Base-by-base conservation (phyloP, 1,140 invertebrate genomes). In the Eueides isabella region DNA sequence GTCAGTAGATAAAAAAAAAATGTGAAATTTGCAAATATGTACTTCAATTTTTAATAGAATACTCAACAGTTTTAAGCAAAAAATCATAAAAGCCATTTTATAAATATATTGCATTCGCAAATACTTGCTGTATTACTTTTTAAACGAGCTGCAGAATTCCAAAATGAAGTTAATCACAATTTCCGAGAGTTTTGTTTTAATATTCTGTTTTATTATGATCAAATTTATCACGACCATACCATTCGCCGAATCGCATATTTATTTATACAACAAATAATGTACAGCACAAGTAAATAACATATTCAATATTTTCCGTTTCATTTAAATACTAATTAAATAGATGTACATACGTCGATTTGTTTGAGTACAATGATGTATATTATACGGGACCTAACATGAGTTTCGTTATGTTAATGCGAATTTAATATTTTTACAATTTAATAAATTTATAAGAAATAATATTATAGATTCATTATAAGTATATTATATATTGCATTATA, bases 291-390 rank as follows among this genome's bases (percentile, higher is more conserved):
- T 68, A 72, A 76, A 71, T 72, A 72, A 61, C 44, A 19, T 61
- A 68, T 71, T 66, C 66, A 75, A 67, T 75, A 71, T 61, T 68
- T 71, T 64, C 64, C 64, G 28, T 71, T 75, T 75, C 66, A 75
- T 75, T 75, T 44, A 71, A 75, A 75, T 48, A 75, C 64, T 71
- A 75, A 75, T 75, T 75, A 75, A 67, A 63, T 76, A 55, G 23
- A 9, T 55, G 2, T 2, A 12, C n/a, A 23, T n/a, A n/a, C n/a
- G n/a, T 55, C 12, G 19, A 26, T 55, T 55, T 55, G 16, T 12
- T 55, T 26, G 7, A 23, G 9, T 26, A 55, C 48, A 26, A 26
- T 55, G 23, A 55, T 55, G 7, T 55, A 12, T 48, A n/a, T n/a
- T n/a, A n/a, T n/a, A n/a, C n/a, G n/a, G n/a, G n/a, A n/a, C n/a